A percentile compares a stretch with the other conserved stretches of the same genome.
Evolutionary conservation across 2,797 vertebrate genomes (phyloP).

Genomic region (Macropodus opercularis): DNA sequence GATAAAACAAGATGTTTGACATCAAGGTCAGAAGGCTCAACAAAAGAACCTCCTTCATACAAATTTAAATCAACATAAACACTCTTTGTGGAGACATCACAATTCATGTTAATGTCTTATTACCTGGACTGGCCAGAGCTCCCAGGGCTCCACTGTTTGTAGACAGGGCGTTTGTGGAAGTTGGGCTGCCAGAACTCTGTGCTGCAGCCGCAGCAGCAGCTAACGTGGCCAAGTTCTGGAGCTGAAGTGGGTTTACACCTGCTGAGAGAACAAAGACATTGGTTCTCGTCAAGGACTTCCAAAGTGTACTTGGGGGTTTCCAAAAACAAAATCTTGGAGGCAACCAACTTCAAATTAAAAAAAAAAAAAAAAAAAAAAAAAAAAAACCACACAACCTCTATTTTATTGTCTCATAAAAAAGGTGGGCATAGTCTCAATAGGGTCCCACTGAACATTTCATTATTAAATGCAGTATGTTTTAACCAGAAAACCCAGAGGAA

Average conservation of each 20-base stretch:
- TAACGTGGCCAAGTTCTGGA: conserved; percentile 96
- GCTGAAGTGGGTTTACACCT: conserved; percentile 95
- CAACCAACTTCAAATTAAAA: not conserved
- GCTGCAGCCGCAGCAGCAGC: conserved; percentile 93
- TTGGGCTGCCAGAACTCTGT: conserved; percentile 90
- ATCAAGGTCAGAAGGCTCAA: not conserved
- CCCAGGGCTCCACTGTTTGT: conserved; percentile 73
- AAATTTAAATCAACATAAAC: not conserved
- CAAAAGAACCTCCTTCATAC: not conserved
- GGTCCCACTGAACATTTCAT: no score
- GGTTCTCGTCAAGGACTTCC: conserved; percentile 17
- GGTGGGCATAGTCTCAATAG: no score
- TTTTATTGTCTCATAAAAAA: no score
- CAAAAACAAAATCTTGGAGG: not conserved
- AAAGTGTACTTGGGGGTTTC: conserved; percentile 5
- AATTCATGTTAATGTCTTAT: conserved; percentile 26
- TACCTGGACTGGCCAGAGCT: conserved; percentile 91
- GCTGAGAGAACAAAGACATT: conserved; percentile 35
- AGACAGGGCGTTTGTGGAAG: conserved; percentile 88
- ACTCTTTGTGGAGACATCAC: not conserved
- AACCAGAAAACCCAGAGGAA: no score
- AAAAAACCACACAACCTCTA: no score
- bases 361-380: no score
- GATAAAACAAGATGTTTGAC: conserved; percentile 1
- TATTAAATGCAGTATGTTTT: no score